A percentile compares a stretch with the other conserved stretches of the same genome.
Conservation (phyloP, 2,113 vertebrate genomes). For the Sigmodon hispidus region DNA sequence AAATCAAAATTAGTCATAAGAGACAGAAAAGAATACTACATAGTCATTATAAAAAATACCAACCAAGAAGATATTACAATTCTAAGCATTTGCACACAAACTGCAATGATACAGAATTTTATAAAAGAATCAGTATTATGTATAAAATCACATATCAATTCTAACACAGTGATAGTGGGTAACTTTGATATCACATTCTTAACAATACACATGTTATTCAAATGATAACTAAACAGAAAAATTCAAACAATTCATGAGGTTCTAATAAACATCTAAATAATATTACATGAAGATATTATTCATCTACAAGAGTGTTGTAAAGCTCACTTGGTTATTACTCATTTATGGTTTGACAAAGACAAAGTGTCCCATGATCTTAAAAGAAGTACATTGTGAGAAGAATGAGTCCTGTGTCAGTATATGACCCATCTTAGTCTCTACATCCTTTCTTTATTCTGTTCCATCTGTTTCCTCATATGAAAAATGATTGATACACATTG, state of each 20-base stretch:
- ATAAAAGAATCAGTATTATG: not conserved
- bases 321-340: no score
- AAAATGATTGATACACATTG: not conserved
- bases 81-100: not conserved
- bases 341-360: no score
- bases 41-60: not conserved
- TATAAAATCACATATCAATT: not conserved
- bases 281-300: not conserved
- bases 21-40: not conserved
- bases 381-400: not conserved
- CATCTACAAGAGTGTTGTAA: not conserved
- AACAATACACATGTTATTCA: not conserved
- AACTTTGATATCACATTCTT: not conserved
- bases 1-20: not conserved
- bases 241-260: not conserved
- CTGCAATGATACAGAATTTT: not conserved
- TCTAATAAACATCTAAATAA: no score
- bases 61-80: not conserved
- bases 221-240: not conserved
- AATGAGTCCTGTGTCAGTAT: not conserved
- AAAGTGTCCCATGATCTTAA: not conserved
- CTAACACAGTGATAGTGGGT: not conserved
- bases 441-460: not conserved
- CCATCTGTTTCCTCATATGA: not conserved
- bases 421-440: not conserved